Base-by-base conservation (phyloP, 2,888 invertebrate species). In the Norana najaformis region DNA sequence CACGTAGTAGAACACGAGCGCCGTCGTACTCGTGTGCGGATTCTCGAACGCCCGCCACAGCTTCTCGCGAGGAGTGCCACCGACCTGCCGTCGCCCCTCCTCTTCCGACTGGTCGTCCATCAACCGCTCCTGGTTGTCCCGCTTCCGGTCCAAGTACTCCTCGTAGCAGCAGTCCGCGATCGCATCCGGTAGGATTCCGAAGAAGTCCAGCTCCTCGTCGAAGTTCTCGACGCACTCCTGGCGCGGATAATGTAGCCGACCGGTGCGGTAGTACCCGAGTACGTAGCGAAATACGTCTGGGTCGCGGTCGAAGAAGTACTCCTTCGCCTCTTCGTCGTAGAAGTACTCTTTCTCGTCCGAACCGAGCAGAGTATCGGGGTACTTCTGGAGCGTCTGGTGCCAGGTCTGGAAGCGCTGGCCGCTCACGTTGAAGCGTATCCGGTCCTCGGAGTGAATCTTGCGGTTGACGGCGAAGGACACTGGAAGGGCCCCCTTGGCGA, bases 11-110 rank as follows among this genome's bases (percentile, higher is more conserved):
- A 99, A 99, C 91, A 99, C 99, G 93, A 99, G 96, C 34, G 99
- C 99, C 16, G 99, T 97, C 83, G 99, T 99, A 91, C 98, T 98
- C 91, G 98, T 98, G 96, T 99, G 99, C 53, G 95, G 99, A 96
- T 99, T 99, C 95, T 99, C 99, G 95, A 99, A 99, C 89, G 99
- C 99, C 93, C 99, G 96, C 99, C 99, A 99, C 98, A 99, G 98
- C 95, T 97, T 97, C 95, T 99, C 94, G 89, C 95, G 92, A 89
- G 97, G 88, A 6, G 93, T 95, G 93, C 98, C 96, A 39, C 97
- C 97, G 95, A 98, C 98, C 95, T 98, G 98, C 93, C 98, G 96
- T 38, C 97, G 97, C 95, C 98, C 98, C 92, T 92, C 23, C 6
- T 93, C 94, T 91, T 94, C 93, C 90, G 95, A 94, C 47, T 91